phyloP scores from a whole-genome alignment of 2,113 vertebrate species.

The Takifugu flavidus region DNA sequence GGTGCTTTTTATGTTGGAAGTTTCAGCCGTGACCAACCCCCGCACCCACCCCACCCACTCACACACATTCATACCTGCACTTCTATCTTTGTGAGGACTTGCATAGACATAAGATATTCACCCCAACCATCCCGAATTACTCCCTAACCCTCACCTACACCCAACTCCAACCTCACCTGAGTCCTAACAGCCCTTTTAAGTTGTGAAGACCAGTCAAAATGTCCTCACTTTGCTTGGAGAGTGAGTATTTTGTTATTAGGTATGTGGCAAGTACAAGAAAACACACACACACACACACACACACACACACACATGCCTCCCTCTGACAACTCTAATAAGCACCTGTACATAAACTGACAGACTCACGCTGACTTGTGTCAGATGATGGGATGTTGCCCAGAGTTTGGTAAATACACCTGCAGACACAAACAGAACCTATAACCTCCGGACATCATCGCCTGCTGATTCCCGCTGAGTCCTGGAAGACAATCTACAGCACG shows the following conservation, averaged over 20 bases:
- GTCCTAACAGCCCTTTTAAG: too few relatives aligned
- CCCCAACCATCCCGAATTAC: too few relatives aligned
- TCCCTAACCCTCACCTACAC: too few relatives aligned
- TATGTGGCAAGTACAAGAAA: too few relatives aligned
- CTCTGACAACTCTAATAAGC: conserved; percentile 42
- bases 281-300: too few relatives aligned
- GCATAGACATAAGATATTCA: too few relatives aligned
- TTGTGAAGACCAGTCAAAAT: too few relatives aligned
- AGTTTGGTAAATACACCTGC: conserved; percentile 33
- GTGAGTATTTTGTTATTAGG: too few relatives aligned
- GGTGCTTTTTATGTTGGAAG: conserved; percentile 36
- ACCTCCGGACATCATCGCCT: conserved; percentile 24
- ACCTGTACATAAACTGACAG: conserved; percentile 39
- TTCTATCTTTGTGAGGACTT: too few relatives aligned
- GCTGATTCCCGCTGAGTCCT: background rate
- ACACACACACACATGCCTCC: conserved; percentile 3
- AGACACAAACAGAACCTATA: conserved; percentile 53
- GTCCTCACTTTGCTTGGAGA: too few relatives aligned
- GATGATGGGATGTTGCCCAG: conserved; percentile 27
- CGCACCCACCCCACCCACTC: background rate
- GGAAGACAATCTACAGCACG: background rate
- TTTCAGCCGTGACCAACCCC: conserved; percentile 24
- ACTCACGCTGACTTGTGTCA: conserved; percentile 27
- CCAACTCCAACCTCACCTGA: too few relatives aligned
- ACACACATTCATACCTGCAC: too few relatives aligned